Evolutionary conservation across 1,140 invertebrate genomes (phyloP).

Genomic region (Homarus americanus): DNA sequence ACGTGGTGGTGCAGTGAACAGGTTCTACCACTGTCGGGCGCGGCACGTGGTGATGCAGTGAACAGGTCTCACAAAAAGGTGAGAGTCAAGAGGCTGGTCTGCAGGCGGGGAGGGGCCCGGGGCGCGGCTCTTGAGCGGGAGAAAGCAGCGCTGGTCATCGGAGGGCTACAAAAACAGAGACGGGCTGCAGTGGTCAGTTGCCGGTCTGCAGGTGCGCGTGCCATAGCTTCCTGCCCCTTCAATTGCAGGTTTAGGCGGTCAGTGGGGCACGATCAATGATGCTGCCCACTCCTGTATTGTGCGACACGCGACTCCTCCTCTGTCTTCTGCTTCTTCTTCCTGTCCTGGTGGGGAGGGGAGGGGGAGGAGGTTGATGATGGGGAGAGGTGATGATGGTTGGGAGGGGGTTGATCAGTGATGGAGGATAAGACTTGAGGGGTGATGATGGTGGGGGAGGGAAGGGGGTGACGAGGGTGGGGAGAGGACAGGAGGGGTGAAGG

Average conservation of each 20-base stretch:
- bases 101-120: neutral
- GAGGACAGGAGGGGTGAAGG: no score
- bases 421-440: no score
- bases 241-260: slow-evolving; percentile 19
- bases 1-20: neutral
- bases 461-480: no score
- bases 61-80: neutral
- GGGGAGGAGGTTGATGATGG: no score
- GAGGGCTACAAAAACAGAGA: neutral
- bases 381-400: no score
- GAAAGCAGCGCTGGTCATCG: neutral
- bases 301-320: neutral
- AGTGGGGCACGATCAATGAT: slow-evolving; percentile 4
- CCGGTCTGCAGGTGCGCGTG: neutral
- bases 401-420: no score
- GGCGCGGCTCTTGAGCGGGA: neutral
- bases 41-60: neutral
- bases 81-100: neutral
- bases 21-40: neutral
- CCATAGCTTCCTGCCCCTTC: neutral
- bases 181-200: neutral
- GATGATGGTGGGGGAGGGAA: no score
- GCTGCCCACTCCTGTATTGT: slow-evolving; percentile 12
- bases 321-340: no score
- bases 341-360: no score